Base-by-base conservation (phyloP, 1,140 invertebrate species). In the Condylostylus longicornis region DNA sequence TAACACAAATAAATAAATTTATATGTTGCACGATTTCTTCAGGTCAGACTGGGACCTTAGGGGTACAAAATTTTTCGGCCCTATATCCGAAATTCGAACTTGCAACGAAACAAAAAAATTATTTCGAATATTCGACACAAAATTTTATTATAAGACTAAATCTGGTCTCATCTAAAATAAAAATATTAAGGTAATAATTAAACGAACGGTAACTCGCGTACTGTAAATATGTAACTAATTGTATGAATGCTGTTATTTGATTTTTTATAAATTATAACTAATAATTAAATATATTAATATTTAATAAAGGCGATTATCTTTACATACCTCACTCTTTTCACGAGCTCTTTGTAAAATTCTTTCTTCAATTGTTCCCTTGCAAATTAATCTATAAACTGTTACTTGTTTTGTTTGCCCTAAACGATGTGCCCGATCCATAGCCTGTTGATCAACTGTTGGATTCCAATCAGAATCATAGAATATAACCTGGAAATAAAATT, bases 391-490 rank as follows among this genome's bases (percentile, higher is more conserved):
- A 60, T 91, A 93, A 9, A 91, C 86, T 1, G 85, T 90, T n/a
- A 90, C 87, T 61, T 87, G 82, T 57, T 86, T 86, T 3, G 83
- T 86, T 58, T 86, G 82, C 3, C 86, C 86, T 40, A 90, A 62
- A 18, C 86, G 67, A 64, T 91, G 86, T 1, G 86, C 86, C 25
- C 88, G 70, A 67, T 90, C 87, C 85, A 91, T 91, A 2, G 88
- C 88, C 57, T 91, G 87, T 53, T 91, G 84, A 67, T 93, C 88
- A 12, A 90, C 86, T 0, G 86, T 90, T 10, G 94, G 94, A 67
- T 98, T 98, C 94, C 94, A 98, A 63, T 99, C 95, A 15, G 86
- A 93, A 59, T 99, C 95, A 61, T 98, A 98, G 66, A 99, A 98
- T 62, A 99, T 93, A 33, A 98, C 84, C 83, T 89, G 48, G 22